These are phyloP conservation scores for Arenicola marina DNA, from an alignment of 2,888 invertebrate genomes.

Conservation along the genomic window DNA sequence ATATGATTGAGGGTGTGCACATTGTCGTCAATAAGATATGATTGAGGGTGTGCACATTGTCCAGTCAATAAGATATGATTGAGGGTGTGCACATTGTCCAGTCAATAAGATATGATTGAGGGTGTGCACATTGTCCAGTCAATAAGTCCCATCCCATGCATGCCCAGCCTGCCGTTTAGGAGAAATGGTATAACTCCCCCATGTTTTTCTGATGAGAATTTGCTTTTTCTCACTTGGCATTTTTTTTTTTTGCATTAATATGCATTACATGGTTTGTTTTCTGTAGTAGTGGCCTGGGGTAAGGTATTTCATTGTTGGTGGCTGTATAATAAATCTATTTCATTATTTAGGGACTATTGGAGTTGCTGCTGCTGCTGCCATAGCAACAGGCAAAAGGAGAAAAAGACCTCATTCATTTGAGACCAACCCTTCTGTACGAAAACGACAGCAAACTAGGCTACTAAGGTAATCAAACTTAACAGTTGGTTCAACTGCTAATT, in stretches of 20 bases:
- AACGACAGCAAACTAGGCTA: slow-evolving; percentile 91
- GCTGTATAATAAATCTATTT: no score
- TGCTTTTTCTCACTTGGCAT: not conserved
- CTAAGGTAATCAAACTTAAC: slow-evolving; percentile 61
- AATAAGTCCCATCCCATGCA: not conserved
- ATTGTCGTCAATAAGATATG: not conserved
- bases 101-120: no score
- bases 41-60: no score
- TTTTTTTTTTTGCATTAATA: no score
- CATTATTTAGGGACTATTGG: slow-evolving; percentile 86
- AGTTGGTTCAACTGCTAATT: not conserved
- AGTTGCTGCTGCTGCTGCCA: slow-evolving; percentile 95
- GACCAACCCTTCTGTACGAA: slow-evolving; percentile 94
- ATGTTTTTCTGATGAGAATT: not conserved
- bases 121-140: no score
- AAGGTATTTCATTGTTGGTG: no score
- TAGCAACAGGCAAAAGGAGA: slow-evolving; percentile 89
- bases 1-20: not conserved
- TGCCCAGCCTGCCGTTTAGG: no score
- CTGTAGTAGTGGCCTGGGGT: no score
- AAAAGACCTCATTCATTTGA: slow-evolving; percentile 95
- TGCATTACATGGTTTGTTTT: no score
- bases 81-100: no score
- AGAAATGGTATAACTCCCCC: no score
- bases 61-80: no score